Base-by-base conservation (phyloP, 2,888 invertebrate genomes). In the Norana najaformis region DNA sequence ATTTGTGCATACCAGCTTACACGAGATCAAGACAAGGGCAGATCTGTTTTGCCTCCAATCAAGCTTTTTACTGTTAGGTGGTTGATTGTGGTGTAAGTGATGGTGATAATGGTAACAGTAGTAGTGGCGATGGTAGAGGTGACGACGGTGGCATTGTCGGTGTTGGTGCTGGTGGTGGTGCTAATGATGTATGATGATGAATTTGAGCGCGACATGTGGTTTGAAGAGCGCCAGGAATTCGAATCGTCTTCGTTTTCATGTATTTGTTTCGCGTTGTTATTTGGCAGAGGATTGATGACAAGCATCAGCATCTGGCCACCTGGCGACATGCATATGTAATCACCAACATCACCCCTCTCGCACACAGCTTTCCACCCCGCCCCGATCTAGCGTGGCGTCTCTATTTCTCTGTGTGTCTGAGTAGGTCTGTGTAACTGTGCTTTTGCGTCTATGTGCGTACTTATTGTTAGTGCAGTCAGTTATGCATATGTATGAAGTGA, bases 231-330 rank as follows among this genome's bases (percentile, higher is more conserved):
- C 69, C 69, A 69, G n/a, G 69, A 69, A 69, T 69, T 69, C 69
- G 30, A 8, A 8, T 69, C 30, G 30, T 69, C 69, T 69, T n/a
- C 69, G 11, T 69, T 13, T 0, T 69, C 69, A 8, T 69, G 8
- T 69, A 69, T n/a, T 69, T 69, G 69, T n/a, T 30, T 30, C 30
- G 69, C 30, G 20, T 47, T 23, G 47, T 47, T 47, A 47, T 47
- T 47, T 47, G 47, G 47, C 6, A 1, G 53, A 30, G 53, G 69
- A 69, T 69, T 69, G 69, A 69, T 69, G 69, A n/a, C 13, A 8
- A n/a, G 30, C 69, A 69, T 69, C 69, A 69, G n/a, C 69, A 69
- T 69, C 69, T 69, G 69, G 69, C 69, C 69, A 69, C 69, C 69
- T 69, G 69, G 69, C n/a, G 69, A n/a, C n/a, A 16, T 11, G n/a